Base-by-base conservation (phyloP, 2,888 invertebrate genomes). In the Hylaea fasciaria region DNA sequence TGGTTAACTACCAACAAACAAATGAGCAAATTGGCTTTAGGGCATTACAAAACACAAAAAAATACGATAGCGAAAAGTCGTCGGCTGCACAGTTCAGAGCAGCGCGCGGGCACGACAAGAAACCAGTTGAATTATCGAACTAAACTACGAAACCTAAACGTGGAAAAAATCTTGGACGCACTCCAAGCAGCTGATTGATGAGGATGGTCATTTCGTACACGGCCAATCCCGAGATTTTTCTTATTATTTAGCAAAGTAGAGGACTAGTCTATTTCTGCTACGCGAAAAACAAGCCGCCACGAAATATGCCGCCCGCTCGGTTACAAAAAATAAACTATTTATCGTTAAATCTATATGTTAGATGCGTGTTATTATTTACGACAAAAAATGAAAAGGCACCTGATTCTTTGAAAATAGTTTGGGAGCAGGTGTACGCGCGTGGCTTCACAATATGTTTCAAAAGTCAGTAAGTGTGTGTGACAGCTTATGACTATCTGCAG, bases 161-260 rank as follows among this genome's bases (percentile, higher is more conserved):
- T 89, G 89, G 90, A 91, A 92, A 91, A 91, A 92, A 91, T 88
- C 79, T 92, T 92, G 91, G 92, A 89, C 81, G 72, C 78, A 78
- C 76, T 90, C 92, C 92, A 92, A 92, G 86, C 87, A 90, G 90
- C 90, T 92, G 92, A 92, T 92, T 91, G 92, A 92, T 92, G 92
- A 91, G 92, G 92, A 91, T 92, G 92, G 92, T 89, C 92, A 92
- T 91, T 90, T 91, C 85, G 91, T 88, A 87, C 91, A 91, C 91
- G 90, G 88, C 91, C 91, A 92, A 92, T 91, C 91, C 83, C 83
- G 88, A 87, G 85, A 87, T 89, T 90, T 91, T 91, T 92, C 91
- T 87, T 92, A 91, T 91, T 92, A 91, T 92, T 92, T 87, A 91
- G 91, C 88, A 83, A 89, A 91, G 85, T 86, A 40, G 90, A 86